Evolutionary conservation across 2,888 invertebrate species (phyloP).

Genomic region (Aspidiotus destructor): DNA sequence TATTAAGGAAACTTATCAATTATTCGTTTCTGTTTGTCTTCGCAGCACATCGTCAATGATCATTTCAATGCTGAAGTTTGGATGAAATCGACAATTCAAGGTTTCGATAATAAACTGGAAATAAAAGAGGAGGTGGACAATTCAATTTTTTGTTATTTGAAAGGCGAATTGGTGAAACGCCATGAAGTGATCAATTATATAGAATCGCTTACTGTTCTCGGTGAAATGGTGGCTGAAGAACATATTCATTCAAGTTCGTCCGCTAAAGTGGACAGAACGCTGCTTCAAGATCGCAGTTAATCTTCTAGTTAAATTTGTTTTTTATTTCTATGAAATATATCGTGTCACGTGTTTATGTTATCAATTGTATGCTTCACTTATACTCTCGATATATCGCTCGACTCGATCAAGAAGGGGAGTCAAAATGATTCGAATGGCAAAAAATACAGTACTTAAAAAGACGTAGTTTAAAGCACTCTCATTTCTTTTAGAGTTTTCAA

Average conservation of each 20-base stretch:
- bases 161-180: background rate
- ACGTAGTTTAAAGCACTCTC: too few species aligned
- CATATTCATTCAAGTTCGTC: background rate
- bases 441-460: too few species aligned
- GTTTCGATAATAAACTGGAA: background rate
- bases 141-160: background rate
- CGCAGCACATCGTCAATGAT: background rate
- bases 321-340: too few species aligned
- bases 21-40: background rate
- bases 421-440: too few species aligned
- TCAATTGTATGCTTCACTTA: too few species aligned
- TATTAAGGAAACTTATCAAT: background rate
- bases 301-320: too few species aligned
- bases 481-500: too few species aligned
- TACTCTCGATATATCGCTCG: too few species aligned
- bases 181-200: background rate
- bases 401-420: too few species aligned
- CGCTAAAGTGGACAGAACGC: too few species aligned
- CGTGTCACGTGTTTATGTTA: too few species aligned
- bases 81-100: background rate
- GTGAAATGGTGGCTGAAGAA: background rate
- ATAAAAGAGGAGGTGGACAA: background rate
- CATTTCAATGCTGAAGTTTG: slow-evolving; percentile 1
- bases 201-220: background rate
- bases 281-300: too few species aligned